Base-by-base conservation (phyloP, 1,140 invertebrate genomes). In the Ptiloglossa arizonensis region DNA sequence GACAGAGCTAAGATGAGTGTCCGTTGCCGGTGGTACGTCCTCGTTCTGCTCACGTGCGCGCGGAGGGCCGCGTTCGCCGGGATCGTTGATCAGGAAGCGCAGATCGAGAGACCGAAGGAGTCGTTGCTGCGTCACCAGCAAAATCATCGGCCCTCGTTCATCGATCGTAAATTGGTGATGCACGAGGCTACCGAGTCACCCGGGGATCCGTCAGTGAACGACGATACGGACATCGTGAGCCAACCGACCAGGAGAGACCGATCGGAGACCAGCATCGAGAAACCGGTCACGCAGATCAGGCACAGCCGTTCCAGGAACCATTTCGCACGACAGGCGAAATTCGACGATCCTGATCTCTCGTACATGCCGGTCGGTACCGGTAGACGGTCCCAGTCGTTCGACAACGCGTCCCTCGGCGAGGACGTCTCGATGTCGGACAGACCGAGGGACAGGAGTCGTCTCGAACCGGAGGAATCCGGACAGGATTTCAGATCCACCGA, bases 221-320 rank as follows among this genome's bases (percentile, higher is more conserved):
- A 62, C 13, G 24, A 24, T 38, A 15, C 9, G 27, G 32, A 48
- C 6, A 6, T 19, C 3, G 60, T 3, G 1, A 44, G 19, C 15
- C 27, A 44, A 11, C 2, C 48, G 22, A 50, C 13, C 3, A 17
- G 6, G 1, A 67, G n/a, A 9, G 9, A 5, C 13, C 56, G 70
- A 29, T 15, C 27, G 50, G 80, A 85, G 46, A 85, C 86, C 41
- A 85, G 72, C n/a, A 82, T 87, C 56, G 88, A 90, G 32, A 88
- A 87, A 46, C 85, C 85, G 11, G 62, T 79, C 27, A 78, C 76
- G 8, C 81, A 89, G 71, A 91, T 92, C 57, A 87, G 91, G 32
- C 91, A 92, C 75, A 83, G 91, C 0, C 86, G 91, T n/a, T 92
- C 90, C 0, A 82, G 91, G 0, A 86, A 76, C 32, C 89, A 91